Conservation (phyloP, 2,888 invertebrate species). For the Aporophyla lueneburgensis region DNA sequence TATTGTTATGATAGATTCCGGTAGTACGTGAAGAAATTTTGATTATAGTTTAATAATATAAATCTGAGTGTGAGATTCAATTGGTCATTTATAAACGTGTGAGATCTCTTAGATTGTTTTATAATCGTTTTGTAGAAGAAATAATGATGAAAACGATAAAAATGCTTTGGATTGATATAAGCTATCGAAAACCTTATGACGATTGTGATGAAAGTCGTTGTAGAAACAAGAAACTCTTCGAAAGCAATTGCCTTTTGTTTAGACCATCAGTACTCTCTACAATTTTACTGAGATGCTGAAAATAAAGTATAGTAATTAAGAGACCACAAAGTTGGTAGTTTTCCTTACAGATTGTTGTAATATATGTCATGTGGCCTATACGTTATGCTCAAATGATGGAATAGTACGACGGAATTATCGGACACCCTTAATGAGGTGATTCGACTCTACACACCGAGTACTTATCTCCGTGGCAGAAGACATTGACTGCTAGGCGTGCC, state of each 20-base stretch:
- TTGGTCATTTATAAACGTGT: neutral
- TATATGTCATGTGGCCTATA: no score
- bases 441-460: no score
- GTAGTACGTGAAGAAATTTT: conserved; percentile 38
- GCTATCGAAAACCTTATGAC: neutral
- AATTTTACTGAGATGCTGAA: neutral
- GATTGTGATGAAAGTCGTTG: neutral
- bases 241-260: neutral
- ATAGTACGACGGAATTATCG: no score
- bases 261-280: neutral
- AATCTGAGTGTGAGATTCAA: neutral
- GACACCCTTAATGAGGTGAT: no score
- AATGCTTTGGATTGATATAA: neutral
- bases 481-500: no score
- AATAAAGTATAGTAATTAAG: neutral
- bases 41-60: conserved; percentile 14
- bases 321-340: neutral
- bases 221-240: neutral
- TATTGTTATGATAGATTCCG: conserved; percentile 8
- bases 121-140: neutral
- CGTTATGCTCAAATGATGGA: no score
- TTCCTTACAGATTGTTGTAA: no score
- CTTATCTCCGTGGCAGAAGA: no score
- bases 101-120: neutral
- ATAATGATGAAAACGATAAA: neutral